Evolutionary conservation across 2,888 invertebrate species (phyloP), one percentile per base, ranked within the genome.

Genomic region (Craniophora ligustri): DNA sequence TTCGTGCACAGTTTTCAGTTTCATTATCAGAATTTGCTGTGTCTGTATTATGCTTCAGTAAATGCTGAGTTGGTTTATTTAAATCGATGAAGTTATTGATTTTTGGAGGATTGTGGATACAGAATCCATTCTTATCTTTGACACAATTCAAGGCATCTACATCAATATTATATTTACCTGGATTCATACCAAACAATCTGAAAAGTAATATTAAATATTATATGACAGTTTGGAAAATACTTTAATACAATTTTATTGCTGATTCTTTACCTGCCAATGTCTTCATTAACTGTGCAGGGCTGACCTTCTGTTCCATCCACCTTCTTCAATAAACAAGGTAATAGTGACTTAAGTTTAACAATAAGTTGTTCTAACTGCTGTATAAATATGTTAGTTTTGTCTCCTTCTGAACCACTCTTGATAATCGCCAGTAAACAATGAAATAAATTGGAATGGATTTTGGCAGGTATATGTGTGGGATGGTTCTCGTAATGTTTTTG

Each of bases 401-500:
- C 82, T 14, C 74, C 83, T 13, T 86, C 85, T 0, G 88, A 75
- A 4, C 86, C 86, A 35, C 85, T 81, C 53, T 88, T 86, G 14
- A 91, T 78, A 30, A 92, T 89, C 0, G 89, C 87, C 35, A 89
- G 69, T 3, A 93, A 78, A 50, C 92, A 93, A 64, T 90, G 88
- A 74, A 91, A 93, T 40, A 93, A 73, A 57, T 89, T 87, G 15
- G 87, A 84, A 76, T 93, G 92, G 2, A 86, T 79, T 44, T 84
- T 85, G 0, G 85, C 81, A 6, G 91, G 91, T 51, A 88, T 84
- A 50, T 92, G 92, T 1, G 90, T 86, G 1, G 92, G 92, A 50
- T 90, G 83, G 38, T 76, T 81, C 59, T 91, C 90, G 30, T 92
- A 91, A 69, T 92, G 92, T 41, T 90, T 86, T 56, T 92, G 91